phyloP scores from a whole-genome alignment of 2,797 vertebrate species.

The Typhlichthys eigenmanni region DNA sequence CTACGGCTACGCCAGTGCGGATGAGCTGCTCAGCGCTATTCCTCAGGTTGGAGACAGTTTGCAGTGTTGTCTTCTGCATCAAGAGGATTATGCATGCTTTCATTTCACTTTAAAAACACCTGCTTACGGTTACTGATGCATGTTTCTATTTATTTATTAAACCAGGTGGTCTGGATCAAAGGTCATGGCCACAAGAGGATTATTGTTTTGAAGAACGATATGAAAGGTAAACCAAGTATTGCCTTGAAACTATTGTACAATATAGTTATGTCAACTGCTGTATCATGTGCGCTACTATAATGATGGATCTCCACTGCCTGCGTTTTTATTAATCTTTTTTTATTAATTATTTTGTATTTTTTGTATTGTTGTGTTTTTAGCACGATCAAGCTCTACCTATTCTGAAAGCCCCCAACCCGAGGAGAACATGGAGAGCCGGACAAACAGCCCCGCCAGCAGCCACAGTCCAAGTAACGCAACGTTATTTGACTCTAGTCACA shows the following conservation, averaged over 20 bases:
- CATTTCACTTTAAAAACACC: too few relatives aligned
- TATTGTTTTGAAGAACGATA: conserved; percentile 97
- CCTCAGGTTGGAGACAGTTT: conserved; percentile 82
- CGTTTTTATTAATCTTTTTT: neutral
- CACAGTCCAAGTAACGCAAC: conserved; percentile 63
- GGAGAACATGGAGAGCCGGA: conserved; percentile 46
- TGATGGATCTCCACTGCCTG: neutral
- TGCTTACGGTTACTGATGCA: neutral
- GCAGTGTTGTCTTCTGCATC: too few relatives aligned
- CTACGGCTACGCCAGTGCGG: conserved; percentile 84
- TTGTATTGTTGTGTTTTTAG: conserved; percentile 50
- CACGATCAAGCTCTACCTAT: conserved; percentile 57
- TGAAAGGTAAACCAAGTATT: conserved; percentile 86
- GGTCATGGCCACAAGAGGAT: conserved; percentile 98
- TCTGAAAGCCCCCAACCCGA: conserved; percentile 63
- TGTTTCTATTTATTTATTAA: conserved; percentile 9
- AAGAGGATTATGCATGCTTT: too few relatives aligned
- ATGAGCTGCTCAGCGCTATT: conserved; percentile 91
- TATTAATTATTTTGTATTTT: neutral
- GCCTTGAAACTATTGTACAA: too few relatives aligned
- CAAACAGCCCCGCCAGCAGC: conserved; percentile 57
- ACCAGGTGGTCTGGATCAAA: conserved; percentile 97
- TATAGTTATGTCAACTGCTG: neutral
- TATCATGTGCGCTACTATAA: neutral
- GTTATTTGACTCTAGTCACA: neutral